Evolutionary conservation across 1,140 invertebrate species (phyloP), one percentile per base, ranked within the genome.

Genomic region (Prorops nasuta): DNA sequence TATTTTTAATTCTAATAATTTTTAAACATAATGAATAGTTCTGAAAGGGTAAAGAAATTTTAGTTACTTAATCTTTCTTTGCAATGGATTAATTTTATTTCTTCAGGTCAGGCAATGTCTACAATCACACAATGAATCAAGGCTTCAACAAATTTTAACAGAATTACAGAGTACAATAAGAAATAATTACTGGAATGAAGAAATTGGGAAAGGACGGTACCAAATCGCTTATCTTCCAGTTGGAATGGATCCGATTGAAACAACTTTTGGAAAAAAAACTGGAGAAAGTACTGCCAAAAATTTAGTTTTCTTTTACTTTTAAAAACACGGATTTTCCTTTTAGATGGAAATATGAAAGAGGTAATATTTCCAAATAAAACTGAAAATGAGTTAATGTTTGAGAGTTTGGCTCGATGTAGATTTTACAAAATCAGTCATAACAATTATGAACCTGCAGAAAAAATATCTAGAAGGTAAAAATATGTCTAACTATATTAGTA

Each of bases 21-120:
- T n/a, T n/a, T n/a, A n/a, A n/a, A n/a, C n/a, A n/a, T n/a, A n/a
- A n/a, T n/a, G n/a, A n/a, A n/a, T n/a, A n/a, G n/a, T n/a, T n/a
- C n/a, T n/a, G n/a, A n/a, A n/a, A n/a, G n/a, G n/a, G n/a, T n/a
- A n/a, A n/a, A n/a, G n/a, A n/a, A n/a, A n/a, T n/a, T n/a, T n/a
- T n/a, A n/a, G n/a, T n/a, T n/a, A n/a, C n/a, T n/a, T n/a, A n/a
- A n/a, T n/a, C n/a, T n/a, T n/a, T n/a, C n/a, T n/a, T n/a, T n/a
- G n/a, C n/a, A n/a, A n/a, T n/a, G n/a, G n/a, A n/a, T n/a, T n/a
- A n/a, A n/a, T n/a, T n/a, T n/a, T n/a, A n/a, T n/a, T n/a, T n/a
- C n/a, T n/a, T n/a, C n/a, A 66, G 63, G 52, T 61, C 16, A 63
- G 63, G 49, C 54, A 56, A 46, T 65, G 60, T 43, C 41, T 64